These are phyloP conservation scores for Caradrina kadenii DNA, from an alignment of 2,888 invertebrate genomes.

Conservation along the genomic window DNA sequence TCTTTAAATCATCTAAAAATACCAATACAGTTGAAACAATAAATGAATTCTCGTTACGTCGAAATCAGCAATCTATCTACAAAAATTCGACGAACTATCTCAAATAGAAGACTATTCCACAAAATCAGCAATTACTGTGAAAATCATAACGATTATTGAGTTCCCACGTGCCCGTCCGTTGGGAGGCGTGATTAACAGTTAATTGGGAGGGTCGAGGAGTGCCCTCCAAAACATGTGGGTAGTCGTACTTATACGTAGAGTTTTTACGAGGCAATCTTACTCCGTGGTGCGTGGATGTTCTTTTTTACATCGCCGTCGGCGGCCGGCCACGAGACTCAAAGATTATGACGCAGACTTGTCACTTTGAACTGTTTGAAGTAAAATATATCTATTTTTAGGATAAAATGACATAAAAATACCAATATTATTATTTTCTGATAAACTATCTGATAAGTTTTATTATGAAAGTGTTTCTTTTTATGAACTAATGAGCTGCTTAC, in stretches of 20 bases:
- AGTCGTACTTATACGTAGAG: conserved; percentile 68
- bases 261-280: conserved; percentile 87
- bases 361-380: not conserved
- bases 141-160: conserved; percentile 65
- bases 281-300: conserved; percentile 81
- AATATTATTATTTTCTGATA: no score
- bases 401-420: no score
- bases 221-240: conserved; percentile 61
- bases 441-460: not conserved
- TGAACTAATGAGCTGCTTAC: not conserved
- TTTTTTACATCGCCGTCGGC: conserved; percentile 83
- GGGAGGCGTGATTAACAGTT: conserved; percentile 73
- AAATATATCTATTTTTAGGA: no score
- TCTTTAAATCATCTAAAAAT: no score
- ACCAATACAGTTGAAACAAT: not conserved
- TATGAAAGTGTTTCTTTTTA: not conserved
- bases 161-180: conserved; percentile 60
- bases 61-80: not conserved
- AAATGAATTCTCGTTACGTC: not conserved
- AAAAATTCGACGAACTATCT: not conserved
- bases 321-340: conserved; percentile 71
- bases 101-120: conserved; percentile 26
- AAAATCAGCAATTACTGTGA: conserved; percentile 47
- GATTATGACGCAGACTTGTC: conserved; percentile 67
- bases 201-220: conserved; percentile 72